Conservation (phyloP, 2,797 vertebrate species). For the Triplophysa yarkandensis region DNA sequence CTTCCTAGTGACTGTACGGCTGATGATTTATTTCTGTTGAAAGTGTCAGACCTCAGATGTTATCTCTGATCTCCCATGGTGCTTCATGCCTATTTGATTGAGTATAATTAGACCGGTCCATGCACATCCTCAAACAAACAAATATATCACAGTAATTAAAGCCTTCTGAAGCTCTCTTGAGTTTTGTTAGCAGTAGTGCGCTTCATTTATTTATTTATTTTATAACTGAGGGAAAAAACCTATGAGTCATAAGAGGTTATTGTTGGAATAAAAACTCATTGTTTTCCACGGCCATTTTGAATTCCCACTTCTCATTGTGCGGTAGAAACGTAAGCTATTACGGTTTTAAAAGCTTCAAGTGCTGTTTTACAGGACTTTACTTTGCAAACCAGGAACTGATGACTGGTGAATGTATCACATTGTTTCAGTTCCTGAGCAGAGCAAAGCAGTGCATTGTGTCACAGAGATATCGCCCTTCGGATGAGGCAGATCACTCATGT, state of each 20-base stretch:
- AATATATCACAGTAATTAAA: slow-evolving; percentile 32
- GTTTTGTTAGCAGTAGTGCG: slow-evolving; percentile 13
- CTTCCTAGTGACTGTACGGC: background rate
- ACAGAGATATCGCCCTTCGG: slow-evolving; percentile 54
- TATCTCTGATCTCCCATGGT: slow-evolving; percentile 31
- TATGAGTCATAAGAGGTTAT: slow-evolving; percentile 32
- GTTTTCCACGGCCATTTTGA: slow-evolving; percentile 5
- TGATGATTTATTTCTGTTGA: background rate
- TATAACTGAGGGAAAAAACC: slow-evolving; percentile 4
- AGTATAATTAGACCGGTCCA: slow-evolving; percentile 33
- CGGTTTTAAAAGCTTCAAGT: slow-evolving; percentile 29
- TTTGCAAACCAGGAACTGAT: slow-evolving; percentile 36
- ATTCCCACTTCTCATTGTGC: slow-evolving; percentile 26
- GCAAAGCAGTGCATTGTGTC: slow-evolving; percentile 53
- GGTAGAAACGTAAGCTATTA: slow-evolving; percentile 19
- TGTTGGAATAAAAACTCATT: slow-evolving; percentile 25
- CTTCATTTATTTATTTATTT: slow-evolving; percentile 34
- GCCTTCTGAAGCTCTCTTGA: slow-evolving; percentile 10
- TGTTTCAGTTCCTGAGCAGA: slow-evolving; percentile 34
- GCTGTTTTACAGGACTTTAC: slow-evolving; percentile 24
- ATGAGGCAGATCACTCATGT: slow-evolving; percentile 42
- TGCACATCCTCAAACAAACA: slow-evolving; percentile 36
- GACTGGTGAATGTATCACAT: slow-evolving; percentile 30
- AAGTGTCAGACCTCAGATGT: slow-evolving; percentile 16
- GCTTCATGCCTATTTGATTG: slow-evolving; percentile 31